phyloP scores from a whole-genome alignment of 1,140 invertebrate genomes.

The Ridgeia piscesae region DNA sequence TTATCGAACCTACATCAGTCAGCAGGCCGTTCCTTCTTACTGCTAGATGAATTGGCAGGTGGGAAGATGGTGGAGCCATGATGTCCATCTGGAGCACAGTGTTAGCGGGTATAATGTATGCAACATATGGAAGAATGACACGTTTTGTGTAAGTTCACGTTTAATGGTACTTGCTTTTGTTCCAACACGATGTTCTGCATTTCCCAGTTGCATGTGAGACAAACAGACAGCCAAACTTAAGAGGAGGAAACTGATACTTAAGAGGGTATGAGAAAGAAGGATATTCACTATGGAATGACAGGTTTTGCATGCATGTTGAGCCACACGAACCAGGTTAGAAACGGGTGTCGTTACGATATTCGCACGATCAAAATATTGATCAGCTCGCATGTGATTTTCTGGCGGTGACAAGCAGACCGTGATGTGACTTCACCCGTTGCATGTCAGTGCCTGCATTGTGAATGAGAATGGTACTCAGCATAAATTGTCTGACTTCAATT shows the following conservation, averaged over 20 bases:
- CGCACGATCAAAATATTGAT: background rate
- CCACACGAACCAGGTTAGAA: background rate
- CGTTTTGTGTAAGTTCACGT: background rate
- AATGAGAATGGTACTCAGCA: background rate
- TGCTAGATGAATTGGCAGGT: background rate
- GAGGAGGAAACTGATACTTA: background rate
- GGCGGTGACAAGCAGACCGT: background rate
- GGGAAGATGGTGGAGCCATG: background rate
- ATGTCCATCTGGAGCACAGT: background rate
- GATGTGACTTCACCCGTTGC: background rate
- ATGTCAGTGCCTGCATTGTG: background rate
- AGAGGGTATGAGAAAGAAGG: background rate
- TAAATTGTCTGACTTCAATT: background rate
- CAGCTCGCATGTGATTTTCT: background rate
- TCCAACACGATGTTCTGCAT: background rate
- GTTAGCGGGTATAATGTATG: background rate
- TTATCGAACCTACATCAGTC: background rate
- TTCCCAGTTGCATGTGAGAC: background rate
- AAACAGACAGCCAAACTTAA: background rate
- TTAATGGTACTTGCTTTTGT: background rate
- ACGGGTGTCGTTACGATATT: background rate
- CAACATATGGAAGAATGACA: background rate
- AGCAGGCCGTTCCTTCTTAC: background rate
- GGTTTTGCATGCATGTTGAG: background rate
- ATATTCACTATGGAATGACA: background rate